phyloP scores from a whole-genome alignment of 30 jellyfish, hydroid and myxozoan species.

The Chironex yamaguchii region DNA sequence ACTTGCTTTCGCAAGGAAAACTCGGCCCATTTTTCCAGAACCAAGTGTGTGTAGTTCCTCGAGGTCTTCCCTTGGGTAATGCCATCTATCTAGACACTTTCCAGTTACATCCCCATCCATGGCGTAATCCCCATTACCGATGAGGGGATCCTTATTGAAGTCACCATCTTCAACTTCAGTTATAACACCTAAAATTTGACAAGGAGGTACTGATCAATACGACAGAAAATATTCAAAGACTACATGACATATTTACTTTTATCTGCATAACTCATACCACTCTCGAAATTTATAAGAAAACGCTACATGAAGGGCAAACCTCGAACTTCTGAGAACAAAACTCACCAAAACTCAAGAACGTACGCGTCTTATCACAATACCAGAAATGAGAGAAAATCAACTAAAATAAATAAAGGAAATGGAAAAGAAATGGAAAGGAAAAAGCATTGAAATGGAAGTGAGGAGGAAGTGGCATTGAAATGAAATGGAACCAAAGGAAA shows the following conservation, averaged over 20 bases:
- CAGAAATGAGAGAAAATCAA: too few species aligned
- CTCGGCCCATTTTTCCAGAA: conserved; percentile 89
- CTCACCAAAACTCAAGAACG: too few species aligned
- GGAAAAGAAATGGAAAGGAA: too few species aligned
- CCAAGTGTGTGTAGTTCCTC: conserved; percentile 71
- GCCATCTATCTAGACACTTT: conserved; percentile 59
- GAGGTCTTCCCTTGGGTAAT: conserved; percentile 70
- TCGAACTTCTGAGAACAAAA: too few species aligned
- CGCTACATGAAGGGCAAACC: too few species aligned
- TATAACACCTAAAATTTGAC: conserved; percentile 54
- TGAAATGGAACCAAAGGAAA: too few species aligned
- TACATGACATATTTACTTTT: neutral
- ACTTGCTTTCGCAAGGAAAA: conserved; percentile 80
- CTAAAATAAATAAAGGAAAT: too few species aligned
- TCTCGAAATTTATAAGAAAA: too few species aligned
- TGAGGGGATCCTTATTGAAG: conserved; percentile 75
- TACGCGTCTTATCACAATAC: too few species aligned
- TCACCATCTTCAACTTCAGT: conserved; percentile 90
- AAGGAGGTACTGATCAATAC: neutral
- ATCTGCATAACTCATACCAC: neutral
- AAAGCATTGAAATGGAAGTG: too few species aligned
- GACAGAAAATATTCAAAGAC: too few species aligned
- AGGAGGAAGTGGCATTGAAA: too few species aligned
- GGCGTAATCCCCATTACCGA: conserved; percentile 73
- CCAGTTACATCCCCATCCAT: conserved; percentile 55